These are phyloP conservation scores for Scaptodrosophila lebanonensis DNA, from an alignment of 1,140 invertebrate genomes.

Conservation along the genomic window DNA sequence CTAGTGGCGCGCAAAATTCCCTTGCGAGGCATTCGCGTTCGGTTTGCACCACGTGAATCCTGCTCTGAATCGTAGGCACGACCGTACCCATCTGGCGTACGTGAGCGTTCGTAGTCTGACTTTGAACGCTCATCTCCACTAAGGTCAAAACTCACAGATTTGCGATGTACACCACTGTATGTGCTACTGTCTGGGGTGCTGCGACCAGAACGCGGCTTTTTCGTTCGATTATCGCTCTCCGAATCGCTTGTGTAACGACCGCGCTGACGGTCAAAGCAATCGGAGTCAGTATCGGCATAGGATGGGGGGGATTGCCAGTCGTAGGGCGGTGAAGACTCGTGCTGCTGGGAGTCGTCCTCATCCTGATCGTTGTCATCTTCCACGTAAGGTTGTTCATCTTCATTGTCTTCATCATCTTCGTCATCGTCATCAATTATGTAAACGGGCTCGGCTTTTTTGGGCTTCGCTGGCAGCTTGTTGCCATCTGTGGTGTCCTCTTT, in stretches of 20 bases:
- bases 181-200: conserved; percentile 52
- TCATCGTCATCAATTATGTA: conserved; percentile 72
- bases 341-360: conserved; percentile 26
- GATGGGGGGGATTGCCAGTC: conserved; percentile 57
- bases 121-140: conserved; percentile 73
- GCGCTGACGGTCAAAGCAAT: conserved; percentile 52
- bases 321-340: conserved; percentile 42
- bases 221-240: conserved; percentile 59
- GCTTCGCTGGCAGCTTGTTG: conserved; percentile 12
- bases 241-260: conserved; percentile 70
- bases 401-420: conserved; percentile 49
- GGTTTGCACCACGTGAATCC: conserved; percentile 36
- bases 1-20: conserved; percentile 70
- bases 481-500: conserved; percentile 27
- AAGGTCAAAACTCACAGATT: conserved; percentile 75
- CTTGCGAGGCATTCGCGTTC: conserved; percentile 55
- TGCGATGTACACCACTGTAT: conserved; percentile 56
- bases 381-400: conserved; percentile 1
- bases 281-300: conserved; percentile 64
- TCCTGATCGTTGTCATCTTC: conserved; percentile 44
- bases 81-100: conserved; percentile 53
- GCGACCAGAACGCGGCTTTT: conserved; percentile 61
- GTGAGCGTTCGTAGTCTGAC: conserved; percentile 69
- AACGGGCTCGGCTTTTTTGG: conserved; percentile 62
- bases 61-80: conserved; percentile 73